Base-by-base conservation (phyloP, 2,888 invertebrate genomes). In the Philaethria dido region DNA sequence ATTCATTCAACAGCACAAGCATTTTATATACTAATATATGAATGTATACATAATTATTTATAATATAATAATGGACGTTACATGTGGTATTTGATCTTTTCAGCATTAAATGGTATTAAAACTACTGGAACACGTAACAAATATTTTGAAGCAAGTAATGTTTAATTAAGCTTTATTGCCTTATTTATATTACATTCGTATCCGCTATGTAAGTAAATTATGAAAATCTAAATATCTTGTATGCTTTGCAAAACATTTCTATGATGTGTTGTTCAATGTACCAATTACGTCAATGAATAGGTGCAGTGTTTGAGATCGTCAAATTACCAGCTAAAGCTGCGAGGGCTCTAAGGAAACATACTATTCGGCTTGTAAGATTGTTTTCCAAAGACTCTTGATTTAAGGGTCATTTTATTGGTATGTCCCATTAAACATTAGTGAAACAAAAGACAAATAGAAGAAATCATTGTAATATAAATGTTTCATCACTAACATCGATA, bases 291-390 rank as follows among this genome's bases (percentile, higher is more conserved):
- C 60, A 59, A 65, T 42, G 18, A 50, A 50, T 65, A 59, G 59
- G 29, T 50, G 39, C 48, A 50, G 64, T 59, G 59, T 59, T n/a
- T 50, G 50, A 18, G 29, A 48, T 69, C 68, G 66, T 68, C 73
- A 78, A 80, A 79, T 81, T 80, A 71, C 74, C 68, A 71, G 36
- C 66, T 60, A 72, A 69, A 66, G 69, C 68, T 65, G 81, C 81
- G 64, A 62, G 57, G 77, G 82, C 81, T 60, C 81, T 60, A 68
- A 75, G 68, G 74, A 75, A 80, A 78, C 75, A 71, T 76, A 75
- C 62, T 59, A 64, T 66, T 78, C 78, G 76, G 82, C n/a, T 83
- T 73, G 71, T 71, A 73, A 73, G 74, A 77, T n/a, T 76, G 81
- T 83, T 79, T 81, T 78, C 82, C 79, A 79, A 70, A 62, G 73